Conservation (phyloP, 2,888 invertebrate species). For the Emmelina monodactyla region DNA sequence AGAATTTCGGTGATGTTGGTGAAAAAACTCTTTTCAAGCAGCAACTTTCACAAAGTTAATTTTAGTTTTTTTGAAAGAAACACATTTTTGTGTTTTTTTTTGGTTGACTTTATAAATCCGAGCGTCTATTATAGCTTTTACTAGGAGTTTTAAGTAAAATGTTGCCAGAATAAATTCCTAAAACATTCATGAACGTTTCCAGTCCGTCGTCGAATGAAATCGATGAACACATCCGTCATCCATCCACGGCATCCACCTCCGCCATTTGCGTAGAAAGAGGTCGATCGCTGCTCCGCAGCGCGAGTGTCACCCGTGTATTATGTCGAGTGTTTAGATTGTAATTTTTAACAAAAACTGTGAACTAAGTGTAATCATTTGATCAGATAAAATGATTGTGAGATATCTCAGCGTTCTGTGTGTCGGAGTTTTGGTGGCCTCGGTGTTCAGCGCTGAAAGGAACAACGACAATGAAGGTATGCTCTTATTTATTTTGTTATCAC, state of each 20-base stretch:
- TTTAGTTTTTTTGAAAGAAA: too few species aligned
- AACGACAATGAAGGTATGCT: slow-evolving; percentile 62
- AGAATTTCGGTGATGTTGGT: too few species aligned
- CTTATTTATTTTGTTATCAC: slow-evolving; percentile 39
- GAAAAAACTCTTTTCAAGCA: too few species aligned
- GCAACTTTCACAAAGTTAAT: too few species aligned
- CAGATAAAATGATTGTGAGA: slow-evolving; percentile 64
- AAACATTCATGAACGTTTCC: slow-evolving; percentile 39
- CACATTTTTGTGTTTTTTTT: too few species aligned
- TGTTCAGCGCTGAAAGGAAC: slow-evolving; percentile 51
- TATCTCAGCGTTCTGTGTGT: slow-evolving; percentile 57
- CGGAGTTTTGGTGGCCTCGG: slow-evolving; percentile 57
- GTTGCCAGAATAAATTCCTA: background rate
- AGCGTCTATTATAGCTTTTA: too few species aligned
- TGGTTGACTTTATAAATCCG: too few species aligned
- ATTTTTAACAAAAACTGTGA: slow-evolving; percentile 51
- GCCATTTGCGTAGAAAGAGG: slow-evolving; percentile 63
- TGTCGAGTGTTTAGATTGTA: slow-evolving; percentile 57
- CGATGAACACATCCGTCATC: slow-evolving; percentile 65
- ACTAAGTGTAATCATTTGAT: slow-evolving; percentile 44
- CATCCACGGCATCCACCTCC: slow-evolving; percentile 63
- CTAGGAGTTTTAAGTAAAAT: too few species aligned
- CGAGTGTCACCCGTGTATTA: slow-evolving; percentile 53
- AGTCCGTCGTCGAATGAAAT: too few species aligned
- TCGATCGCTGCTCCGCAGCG: slow-evolving; percentile 44